phyloP scores from a whole-genome alignment of 2,113 vertebrate genomes.

The Lanius collurio region DNA sequence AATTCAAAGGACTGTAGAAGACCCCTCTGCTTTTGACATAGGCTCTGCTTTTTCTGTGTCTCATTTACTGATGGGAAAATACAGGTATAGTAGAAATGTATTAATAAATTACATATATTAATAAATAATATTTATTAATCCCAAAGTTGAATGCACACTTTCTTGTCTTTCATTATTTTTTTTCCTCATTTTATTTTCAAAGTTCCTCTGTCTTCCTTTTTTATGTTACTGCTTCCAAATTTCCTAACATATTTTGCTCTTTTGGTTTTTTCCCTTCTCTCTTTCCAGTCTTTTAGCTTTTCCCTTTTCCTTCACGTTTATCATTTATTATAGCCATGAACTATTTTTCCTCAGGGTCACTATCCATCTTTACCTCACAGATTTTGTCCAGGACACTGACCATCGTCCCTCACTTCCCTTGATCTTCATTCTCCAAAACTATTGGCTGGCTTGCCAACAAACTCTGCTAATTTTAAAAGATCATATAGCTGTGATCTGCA shows the following conservation, averaged over 20 bases:
- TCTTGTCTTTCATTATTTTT: not conserved
- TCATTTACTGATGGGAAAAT: not conserved
- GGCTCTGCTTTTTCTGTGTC: not conserved
- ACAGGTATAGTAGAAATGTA: not conserved
- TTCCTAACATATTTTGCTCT: not conserved
- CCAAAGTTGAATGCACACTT: not conserved
- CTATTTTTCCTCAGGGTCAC: not conserved
- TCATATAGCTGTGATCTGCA: not conserved
- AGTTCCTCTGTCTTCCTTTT: not conserved
- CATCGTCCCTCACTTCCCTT: not conserved
- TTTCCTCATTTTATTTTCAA: not conserved
- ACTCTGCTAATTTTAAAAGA: not conserved
- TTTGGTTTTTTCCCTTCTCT: not conserved
- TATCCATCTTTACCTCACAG: not conserved
- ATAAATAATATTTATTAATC: not conserved
- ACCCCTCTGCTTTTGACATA: not conserved
- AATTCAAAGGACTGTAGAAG: not conserved
- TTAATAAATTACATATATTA: not conserved
- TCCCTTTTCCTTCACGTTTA: not conserved
- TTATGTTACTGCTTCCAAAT: not conserved
- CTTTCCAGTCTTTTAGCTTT: not conserved
- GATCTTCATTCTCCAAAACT: not conserved
- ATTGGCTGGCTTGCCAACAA: not conserved
- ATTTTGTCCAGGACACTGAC: not conserved
- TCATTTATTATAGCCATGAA: not conserved